A percentile compares a stretch with the other conserved stretches of the same genome.
These are phyloP conservation scores for Hypomecis atomaria DNA, from an alignment of 2,888 invertebrate genomes.

Conservation along the genomic window DNA sequence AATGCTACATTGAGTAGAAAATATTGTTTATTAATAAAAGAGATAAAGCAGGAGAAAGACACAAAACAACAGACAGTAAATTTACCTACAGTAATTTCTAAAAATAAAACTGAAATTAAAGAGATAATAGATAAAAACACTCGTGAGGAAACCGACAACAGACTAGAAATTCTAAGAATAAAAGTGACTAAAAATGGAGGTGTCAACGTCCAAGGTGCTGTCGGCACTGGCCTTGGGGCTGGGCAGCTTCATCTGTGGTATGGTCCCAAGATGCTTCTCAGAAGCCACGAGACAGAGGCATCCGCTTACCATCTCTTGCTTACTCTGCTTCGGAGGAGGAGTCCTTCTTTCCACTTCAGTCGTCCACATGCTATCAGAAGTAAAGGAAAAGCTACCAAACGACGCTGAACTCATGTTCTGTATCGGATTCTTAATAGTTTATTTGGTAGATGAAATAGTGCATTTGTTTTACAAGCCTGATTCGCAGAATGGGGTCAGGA, in stretches of 20 bases:
- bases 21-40: too few species aligned
- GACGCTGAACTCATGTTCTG: constrained; percentile 88
- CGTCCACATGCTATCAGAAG: constrained; percentile 93
- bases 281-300: constrained; percentile 82
- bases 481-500: constrained; percentile 39
- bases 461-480: constrained; percentile 85
- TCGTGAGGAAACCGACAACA: too few species aligned
- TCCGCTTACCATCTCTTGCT: constrained; percentile 87
- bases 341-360: constrained; percentile 91
- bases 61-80: too few species aligned
- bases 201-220: constrained; percentile 85
- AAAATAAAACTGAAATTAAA: too few species aligned
- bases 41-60: too few species aligned
- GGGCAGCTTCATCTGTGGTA: constrained; percentile 88
- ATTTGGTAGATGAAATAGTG: constrained; percentile 89
- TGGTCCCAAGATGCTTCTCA: constrained; percentile 88
- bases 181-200: constrained; percentile 65
- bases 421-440: constrained; percentile 88
- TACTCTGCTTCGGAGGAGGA: constrained; percentile 92
- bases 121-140: too few species aligned
- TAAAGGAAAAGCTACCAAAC: constrained; percentile 84
- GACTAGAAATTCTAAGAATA: neutral
- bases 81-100: too few species aligned
- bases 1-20: too few species aligned
- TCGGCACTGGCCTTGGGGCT: constrained; percentile 87